Base-by-base conservation (phyloP, 1,140 invertebrate genomes). In the Pemphigus obesinymphae region DNA sequence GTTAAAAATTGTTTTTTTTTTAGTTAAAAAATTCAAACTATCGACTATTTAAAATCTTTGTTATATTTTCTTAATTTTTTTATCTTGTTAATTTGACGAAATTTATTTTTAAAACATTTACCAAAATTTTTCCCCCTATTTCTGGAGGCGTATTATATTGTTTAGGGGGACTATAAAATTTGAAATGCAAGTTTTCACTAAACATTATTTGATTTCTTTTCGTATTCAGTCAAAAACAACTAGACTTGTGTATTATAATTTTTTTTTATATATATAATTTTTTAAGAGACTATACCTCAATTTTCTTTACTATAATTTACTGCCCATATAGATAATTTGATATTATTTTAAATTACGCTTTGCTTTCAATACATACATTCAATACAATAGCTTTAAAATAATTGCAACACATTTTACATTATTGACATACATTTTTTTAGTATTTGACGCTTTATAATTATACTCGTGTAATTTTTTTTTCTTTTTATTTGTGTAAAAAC, bases 71-170 rank as follows among this genome's bases (percentile, higher is more conserved):
- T 80, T 61, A 80, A 29, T 80, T 78, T 78, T 80, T 80, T 80
- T 80, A 80, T 80, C 76, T 80, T 80, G 76, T 80, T 80, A 80
- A 80, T 80, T 61, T 80, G 76, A 63, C 55, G 29, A 80, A 80
- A 63, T 80, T 80, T 61, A 43, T 61, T 80, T 53, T 61, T 29
- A 61, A 29, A 29, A 37, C 23, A 80, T 80, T 73, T 80, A 80
- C 55, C 76, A 80, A 80, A 80, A 80, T 80, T 80, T 53, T 29
- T 80, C 76, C 76, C 76, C 76, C 76, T 80, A 80, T n/a, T 80
- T 80, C 76, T 80, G 76, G 76, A 80, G 76, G 76, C 76, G 43
- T 80, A 80, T 80, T 80, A 63, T 80, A 80, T 80, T 80, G 76
- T 80, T 80, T 80, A 80, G 76, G 76, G 76, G 76, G 76, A 80